These are phyloP conservation scores for Acropternis orthonyx DNA, from an alignment of 2,797 vertebrate genomes.

Conservation along the genomic window DNA sequence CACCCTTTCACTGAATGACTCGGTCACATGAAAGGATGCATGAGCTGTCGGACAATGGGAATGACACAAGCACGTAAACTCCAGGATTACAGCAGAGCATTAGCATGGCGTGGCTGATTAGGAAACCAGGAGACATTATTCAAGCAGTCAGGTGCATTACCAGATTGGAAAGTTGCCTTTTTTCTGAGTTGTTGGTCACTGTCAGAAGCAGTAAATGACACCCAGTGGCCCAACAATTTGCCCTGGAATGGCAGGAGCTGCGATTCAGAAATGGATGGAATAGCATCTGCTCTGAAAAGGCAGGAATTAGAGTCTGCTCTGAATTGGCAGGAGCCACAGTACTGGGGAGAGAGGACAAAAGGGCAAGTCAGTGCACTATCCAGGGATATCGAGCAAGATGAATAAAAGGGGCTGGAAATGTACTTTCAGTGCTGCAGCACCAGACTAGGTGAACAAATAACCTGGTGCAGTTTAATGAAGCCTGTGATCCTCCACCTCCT, in stretches of 20 bases:
- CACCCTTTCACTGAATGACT: neutral
- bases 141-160: conserved; percentile 41
- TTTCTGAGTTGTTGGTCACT: conserved; percentile 27
- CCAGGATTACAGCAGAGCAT: neutral
- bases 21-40: neutral
- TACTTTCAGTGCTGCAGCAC: neutral
- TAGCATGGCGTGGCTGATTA: conserved; percentile 23
- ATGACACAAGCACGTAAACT: neutral
- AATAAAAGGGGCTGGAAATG: conserved; percentile 20
- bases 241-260: conserved; percentile 18
- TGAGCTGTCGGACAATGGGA: neutral
- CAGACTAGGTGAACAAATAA: conserved; percentile 7
- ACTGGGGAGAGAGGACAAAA: conserved; percentile 23
- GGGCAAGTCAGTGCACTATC: neutral
- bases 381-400: neutral
- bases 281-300: neutral
- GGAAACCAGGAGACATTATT: conserved; percentile 17
- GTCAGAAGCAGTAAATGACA: conserved; percentile 20
- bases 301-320: neutral
- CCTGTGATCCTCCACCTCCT: conserved; percentile 13
- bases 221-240: conserved; percentile 33
- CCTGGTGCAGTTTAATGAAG: neutral
- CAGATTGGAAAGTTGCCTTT: conserved; percentile 28
- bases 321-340: neutral
- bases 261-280: neutral